Conservation (phyloP, 35 echinoderm and acorn worm genomes). For the Apostichopus parvimensis region DNA sequence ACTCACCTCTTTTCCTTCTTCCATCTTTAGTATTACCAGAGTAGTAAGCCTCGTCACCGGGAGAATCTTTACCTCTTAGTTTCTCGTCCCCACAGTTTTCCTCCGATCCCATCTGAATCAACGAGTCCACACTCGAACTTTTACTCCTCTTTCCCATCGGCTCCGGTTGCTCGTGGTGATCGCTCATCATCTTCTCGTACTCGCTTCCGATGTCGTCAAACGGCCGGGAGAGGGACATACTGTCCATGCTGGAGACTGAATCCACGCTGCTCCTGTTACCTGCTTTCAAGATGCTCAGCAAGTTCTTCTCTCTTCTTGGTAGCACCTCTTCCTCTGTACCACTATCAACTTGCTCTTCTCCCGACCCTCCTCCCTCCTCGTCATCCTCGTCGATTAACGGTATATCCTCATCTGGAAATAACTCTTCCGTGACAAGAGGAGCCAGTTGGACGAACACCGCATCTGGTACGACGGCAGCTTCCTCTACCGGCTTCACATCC, state of each 20-base stretch:
- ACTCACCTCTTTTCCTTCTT: constrained; percentile 38
- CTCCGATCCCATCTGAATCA: constrained; percentile 14
- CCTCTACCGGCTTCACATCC: background rate
- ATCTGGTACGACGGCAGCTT: background rate
- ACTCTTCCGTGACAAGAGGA: constrained; percentile 45
- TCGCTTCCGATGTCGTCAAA: constrained; percentile 83
- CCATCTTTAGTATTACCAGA: background rate
- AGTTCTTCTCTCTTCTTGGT: constrained; percentile 10
- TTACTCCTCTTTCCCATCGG: constrained; percentile 18
- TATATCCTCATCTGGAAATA: constrained; percentile 57
- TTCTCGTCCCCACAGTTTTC: constrained; percentile 1
- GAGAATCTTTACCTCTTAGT: background rate
- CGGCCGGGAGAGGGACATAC: constrained; percentile 58
- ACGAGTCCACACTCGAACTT: constrained; percentile 33
- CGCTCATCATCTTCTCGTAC: constrained; percentile 63
- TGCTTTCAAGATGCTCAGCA: constrained; percentile 2
- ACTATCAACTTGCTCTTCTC: constrained; percentile 8
- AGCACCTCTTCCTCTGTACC: constrained; percentile 27
- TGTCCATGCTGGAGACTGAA: constrained; percentile 82
- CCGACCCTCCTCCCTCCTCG: background rate
- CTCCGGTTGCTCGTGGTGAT: constrained; percentile 26
- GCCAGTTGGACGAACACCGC: background rate
- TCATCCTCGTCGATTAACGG: constrained; percentile 41
- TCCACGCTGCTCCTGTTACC: constrained; percentile 38
- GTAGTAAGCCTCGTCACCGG: background rate